Conservation (phyloP, 2,797 vertebrate species). For the Stomatorhinus walkeri region DNA sequence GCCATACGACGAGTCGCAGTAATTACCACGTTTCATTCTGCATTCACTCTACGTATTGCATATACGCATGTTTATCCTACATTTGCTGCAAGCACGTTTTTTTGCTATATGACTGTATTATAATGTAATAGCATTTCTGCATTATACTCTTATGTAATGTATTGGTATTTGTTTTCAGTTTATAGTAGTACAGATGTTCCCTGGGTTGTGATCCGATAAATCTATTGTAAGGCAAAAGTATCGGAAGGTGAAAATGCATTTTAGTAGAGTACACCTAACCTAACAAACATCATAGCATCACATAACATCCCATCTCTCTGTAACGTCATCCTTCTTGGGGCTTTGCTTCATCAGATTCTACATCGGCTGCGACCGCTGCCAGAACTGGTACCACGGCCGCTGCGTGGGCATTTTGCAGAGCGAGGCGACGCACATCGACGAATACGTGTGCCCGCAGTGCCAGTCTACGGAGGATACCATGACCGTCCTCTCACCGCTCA, state of each 20-base stretch:
- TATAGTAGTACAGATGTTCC: not conserved
- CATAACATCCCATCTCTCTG: not conserved
- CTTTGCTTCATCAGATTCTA: constrained; percentile 77
- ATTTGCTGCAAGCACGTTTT: not conserved
- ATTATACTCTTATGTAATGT: not conserved
- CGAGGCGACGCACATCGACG: constrained; percentile 91
- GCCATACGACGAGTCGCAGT: constrained; percentile 98
- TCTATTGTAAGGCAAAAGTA: not conserved
- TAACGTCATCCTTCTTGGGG: not conserved
- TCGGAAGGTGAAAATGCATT: not conserved
- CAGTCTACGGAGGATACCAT: constrained; percentile 98
- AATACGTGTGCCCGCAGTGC: constrained; percentile 95
- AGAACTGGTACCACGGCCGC: constrained; percentile 98
- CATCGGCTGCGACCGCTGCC: constrained; percentile 95
- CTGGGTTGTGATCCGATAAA: not conserved
- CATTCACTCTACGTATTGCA: not conserved
- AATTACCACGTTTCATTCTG: constrained; percentile 37
- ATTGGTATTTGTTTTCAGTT: not conserved
- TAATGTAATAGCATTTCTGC: not conserved
- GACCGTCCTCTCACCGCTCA: constrained; percentile 92
- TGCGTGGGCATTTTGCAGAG: constrained; percentile 96
- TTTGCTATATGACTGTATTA: not conserved
- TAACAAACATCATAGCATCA: not conserved
- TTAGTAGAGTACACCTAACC: not conserved
- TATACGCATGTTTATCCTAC: not conserved